phyloP scores from a whole-genome alignment of 2,797 vertebrate genomes.

The Pipistrellus pygmaeus region DNA sequence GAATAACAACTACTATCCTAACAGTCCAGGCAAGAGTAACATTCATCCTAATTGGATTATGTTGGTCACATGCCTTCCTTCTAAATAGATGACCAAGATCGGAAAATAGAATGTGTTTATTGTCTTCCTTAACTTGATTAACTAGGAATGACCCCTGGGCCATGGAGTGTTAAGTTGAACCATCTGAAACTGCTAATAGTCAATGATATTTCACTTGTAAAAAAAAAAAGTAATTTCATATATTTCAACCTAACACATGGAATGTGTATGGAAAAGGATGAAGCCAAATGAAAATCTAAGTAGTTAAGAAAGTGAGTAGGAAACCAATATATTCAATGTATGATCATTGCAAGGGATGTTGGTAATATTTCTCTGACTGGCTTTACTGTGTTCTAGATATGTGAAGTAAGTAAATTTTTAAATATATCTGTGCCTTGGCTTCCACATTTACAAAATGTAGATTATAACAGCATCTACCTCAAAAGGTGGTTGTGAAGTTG shows the following conservation, averaged over 20 bases:
- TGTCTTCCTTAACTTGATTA: conserved; percentile 10
- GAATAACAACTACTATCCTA: not conserved
- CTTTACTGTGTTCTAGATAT: not conserved
- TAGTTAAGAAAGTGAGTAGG: not conserved
- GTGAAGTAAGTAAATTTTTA: not conserved
- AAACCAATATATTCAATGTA: not conserved
- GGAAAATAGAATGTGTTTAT: not conserved
- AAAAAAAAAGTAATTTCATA: not conserved
- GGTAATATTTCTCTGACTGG: not conserved
- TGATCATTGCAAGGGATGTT: not conserved
- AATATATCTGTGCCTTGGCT: not conserved
- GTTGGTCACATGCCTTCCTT: not conserved
- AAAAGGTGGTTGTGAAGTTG: not conserved
- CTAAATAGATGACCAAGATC: not conserved
- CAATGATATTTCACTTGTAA: not conserved
- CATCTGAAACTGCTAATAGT: not conserved
- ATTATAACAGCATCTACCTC: not conserved
- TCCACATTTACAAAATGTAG: not conserved
- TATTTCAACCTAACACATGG: not conserved
- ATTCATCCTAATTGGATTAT: not conserved
- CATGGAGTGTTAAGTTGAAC: not conserved
- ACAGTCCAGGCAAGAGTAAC: not conserved
- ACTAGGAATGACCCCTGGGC: not conserved
- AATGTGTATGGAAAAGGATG: not conserved
- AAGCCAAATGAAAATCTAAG: not conserved